A percentile compares a stretch with the other conserved stretches of the same genome.
These are phyloP conservation scores for Teleopsis dalmanni DNA, from an alignment of 1,140 invertebrate species.

Conservation along the genomic window DNA sequence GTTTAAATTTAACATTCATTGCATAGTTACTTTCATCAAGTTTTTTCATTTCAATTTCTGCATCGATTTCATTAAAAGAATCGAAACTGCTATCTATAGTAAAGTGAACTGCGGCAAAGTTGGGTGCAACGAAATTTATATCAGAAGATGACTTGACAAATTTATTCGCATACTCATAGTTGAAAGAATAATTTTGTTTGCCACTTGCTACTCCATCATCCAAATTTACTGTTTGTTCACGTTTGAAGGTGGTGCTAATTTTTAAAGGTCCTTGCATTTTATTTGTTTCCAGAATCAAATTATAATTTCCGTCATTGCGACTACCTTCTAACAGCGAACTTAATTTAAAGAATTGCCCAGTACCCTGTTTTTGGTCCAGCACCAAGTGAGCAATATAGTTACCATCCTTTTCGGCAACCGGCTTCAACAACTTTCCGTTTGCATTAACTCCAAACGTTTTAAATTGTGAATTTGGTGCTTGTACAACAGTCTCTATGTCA, in stretches of 20 bases:
- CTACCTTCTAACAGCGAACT: conserved; percentile 18
- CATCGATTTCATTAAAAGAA: conserved; percentile 49
- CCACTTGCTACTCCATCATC: conserved; percentile 12
- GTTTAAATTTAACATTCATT: conserved; percentile 14
- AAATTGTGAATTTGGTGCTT: conserved; percentile 48
- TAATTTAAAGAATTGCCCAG: conserved; percentile 20
- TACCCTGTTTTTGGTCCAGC: conserved; percentile 18
- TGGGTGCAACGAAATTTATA: conserved; percentile 9
- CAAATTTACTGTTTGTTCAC: conserved; percentile 13
- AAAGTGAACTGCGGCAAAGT: conserved; percentile 13
- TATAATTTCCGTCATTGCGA: conserved; percentile 20
- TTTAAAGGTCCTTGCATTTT: conserved; percentile 19
- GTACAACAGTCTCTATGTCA: conserved; percentile 40
- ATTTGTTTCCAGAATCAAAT: conserved; percentile 20
- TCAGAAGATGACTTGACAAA: conserved; percentile 21
- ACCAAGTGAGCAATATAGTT: conserved; percentile 15
- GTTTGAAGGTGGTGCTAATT: conserved; percentile 24
- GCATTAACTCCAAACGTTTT: conserved; percentile 38
- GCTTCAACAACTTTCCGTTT: conserved; percentile 26
- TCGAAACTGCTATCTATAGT: conserved; percentile 47
- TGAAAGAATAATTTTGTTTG: conserved; percentile 20
- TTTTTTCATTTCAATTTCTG: conserved; percentile 49
- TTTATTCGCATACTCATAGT: conserved; percentile 21
- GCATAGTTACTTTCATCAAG: conserved; percentile 45
- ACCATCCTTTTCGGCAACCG: background rate